These are phyloP conservation scores for Lates japonicus DNA, from an alignment of 2,797 vertebrate genomes.

Conservation along the genomic window DNA sequence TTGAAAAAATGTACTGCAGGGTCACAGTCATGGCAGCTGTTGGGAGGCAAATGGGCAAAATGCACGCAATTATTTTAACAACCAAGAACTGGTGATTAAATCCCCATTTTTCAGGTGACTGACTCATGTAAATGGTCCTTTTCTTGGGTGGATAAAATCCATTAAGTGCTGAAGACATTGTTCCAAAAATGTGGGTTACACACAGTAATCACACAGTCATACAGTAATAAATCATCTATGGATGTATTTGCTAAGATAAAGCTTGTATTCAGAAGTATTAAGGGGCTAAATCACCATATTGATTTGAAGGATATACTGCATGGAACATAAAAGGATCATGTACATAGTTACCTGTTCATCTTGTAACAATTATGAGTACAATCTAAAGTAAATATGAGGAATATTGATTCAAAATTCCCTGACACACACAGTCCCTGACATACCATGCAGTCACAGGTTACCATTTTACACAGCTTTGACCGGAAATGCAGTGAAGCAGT, in stretches of 20 bases:
- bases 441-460: constrained; percentile 3
- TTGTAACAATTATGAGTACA: constrained; percentile 51
- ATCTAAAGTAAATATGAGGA: constrained; percentile 27
- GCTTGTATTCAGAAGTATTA: constrained; percentile 18
- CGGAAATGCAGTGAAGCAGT: constrained; percentile 1
- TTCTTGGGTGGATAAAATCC: constrained; percentile 44
- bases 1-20: constrained; percentile 10
- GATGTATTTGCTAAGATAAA: constrained; percentile 34
- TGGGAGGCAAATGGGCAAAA: constrained; percentile 12
- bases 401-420: constrained; percentile 42
- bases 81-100: constrained; percentile 47
- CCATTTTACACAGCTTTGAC: constrained; percentile 1
- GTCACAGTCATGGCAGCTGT: constrained; percentile 24
- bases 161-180: constrained; percentile 31
- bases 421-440: not conserved
- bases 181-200: constrained; percentile 25
- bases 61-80: constrained; percentile 43
- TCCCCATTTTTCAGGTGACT: constrained; percentile 46
- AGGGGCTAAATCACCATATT: constrained; percentile 15
- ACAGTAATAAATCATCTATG: constrained; percentile 20
- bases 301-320: constrained; percentile 26
- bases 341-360: constrained; percentile 32
- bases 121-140: constrained; percentile 38
- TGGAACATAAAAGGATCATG: constrained; percentile 29
- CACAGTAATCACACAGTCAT: constrained; percentile 14